Conservation (phyloP, 2,888 invertebrate genomes). For the Pristionchus arcanus region DNA sequence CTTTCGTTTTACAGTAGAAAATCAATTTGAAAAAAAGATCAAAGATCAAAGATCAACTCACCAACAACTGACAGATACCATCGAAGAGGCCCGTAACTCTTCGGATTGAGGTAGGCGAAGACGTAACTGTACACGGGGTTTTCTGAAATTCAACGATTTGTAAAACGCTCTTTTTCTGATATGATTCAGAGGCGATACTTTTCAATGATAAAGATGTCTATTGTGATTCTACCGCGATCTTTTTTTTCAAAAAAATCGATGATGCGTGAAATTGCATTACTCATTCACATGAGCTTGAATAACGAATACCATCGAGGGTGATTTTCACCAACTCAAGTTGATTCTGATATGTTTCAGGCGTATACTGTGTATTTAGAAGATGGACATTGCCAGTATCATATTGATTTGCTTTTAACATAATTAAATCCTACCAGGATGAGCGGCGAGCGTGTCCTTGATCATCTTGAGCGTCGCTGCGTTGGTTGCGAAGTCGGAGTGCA, state of each 20-base stretch:
- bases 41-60: background rate
- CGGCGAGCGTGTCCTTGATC: constrained; percentile 25
- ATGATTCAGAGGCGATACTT: background rate
- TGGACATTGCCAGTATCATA: background rate
- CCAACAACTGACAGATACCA: constrained; percentile 37
- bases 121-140: constrained; percentile 55
- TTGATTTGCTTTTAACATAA: background rate
- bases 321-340: too few relatives aligned
- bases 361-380: background rate
- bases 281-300: too few relatives aligned
- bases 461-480: constrained; percentile 45
- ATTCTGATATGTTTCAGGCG: background rate
- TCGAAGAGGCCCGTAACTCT: constrained; percentile 51
- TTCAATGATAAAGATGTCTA: too few relatives aligned
- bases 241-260: too few relatives aligned
- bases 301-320: too few relatives aligned
- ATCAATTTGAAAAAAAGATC: background rate
- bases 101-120: constrained; percentile 57
- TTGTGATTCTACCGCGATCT: background rate
- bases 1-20: background rate
- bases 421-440: constrained; percentile 4
- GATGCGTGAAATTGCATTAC: too few relatives aligned
- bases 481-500: constrained; percentile 20
- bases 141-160: background rate
- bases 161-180: background rate